These are phyloP conservation scores for Guaruba guarouba DNA, from an alignment of 2,113 vertebrate genomes.

Conservation along the genomic window DNA sequence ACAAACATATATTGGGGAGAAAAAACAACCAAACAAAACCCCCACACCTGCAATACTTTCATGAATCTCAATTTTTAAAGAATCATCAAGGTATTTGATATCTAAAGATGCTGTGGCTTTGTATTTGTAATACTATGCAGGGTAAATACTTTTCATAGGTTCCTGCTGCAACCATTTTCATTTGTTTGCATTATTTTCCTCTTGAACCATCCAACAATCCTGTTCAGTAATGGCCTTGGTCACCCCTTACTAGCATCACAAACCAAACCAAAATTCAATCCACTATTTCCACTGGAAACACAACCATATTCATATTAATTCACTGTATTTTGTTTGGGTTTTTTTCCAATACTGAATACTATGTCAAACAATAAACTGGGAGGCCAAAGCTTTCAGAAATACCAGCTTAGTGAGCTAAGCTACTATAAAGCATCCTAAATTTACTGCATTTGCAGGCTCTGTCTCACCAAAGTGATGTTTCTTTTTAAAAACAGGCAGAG, in stretches of 20 bases:
- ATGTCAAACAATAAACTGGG: not conserved
- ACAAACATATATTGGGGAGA: not conserved
- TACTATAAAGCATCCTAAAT: not conserved
- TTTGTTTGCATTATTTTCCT: not conserved
- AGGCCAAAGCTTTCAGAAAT: not conserved
- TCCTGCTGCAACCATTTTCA: not conserved
- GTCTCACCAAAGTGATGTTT: not conserved
- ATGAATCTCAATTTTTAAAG: not conserved
- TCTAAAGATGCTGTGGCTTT: not conserved
- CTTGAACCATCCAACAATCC: not conserved
- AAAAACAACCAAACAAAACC: accelerated
- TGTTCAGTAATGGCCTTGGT: not conserved
- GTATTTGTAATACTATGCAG: not conserved
- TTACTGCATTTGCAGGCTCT: not conserved
- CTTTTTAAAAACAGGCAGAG: not conserved
- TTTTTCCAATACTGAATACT: not conserved
- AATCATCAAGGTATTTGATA: not conserved
- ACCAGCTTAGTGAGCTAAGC: not conserved
- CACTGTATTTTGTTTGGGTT: not conserved
- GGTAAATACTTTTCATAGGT: not conserved
- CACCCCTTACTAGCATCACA: not conserved
- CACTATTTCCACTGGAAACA: not conserved
- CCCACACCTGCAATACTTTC: not conserved
- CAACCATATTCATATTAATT: not conserved
- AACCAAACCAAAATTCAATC: not conserved